Evolutionary conservation across 2,113 vertebrate genomes (phyloP), one percentile per base, ranked within the genome.

Genomic region (Climacteris rufus): DNA sequence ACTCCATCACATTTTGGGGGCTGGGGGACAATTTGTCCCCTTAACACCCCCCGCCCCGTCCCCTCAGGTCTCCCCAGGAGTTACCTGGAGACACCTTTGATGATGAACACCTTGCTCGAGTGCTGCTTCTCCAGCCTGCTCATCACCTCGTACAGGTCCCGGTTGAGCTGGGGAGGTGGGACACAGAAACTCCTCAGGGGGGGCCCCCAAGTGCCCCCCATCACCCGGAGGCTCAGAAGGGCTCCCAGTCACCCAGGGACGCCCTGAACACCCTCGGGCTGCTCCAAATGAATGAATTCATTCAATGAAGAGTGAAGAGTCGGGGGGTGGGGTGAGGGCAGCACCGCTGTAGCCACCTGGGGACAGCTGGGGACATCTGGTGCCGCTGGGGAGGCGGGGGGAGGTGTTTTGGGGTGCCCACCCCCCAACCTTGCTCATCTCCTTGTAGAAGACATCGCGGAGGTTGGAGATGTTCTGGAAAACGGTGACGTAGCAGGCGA

Each of bases 381-480:
- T 0, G 30, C 19, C 53, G 35, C 9, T 1, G 6, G 5, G 47
- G 9, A 14, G 5, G 1, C 0, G 1, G 1, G 8, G 39, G 52
- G 14, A 35, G 30, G 31, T 13, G 21, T 24, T 74, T 56, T 37
- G 47, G 35, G 53, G 63, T 10, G 35, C 10, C 28, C 33, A 93
- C 82, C 49, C 33, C 60, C 94, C 80, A 91, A 99, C 99, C 98
- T 98, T 98, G 96, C 97, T 98, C 98, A 99, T 99, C 96, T 99
- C 99, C 72, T 98, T 99, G 87, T 98, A 98, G 98, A 99, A 99
- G 94, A 98, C 98, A 7, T 99, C 99, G 5, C 98, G 98, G 94
- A 99, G 92, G 92, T 98, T 98, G 90, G 99, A 98, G 91, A 99
- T 96, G 92, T 99, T 98, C 89, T 99, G 99, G 97, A 99, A 99